Conservation (phyloP, 2,888 invertebrate genomes). For the Pycnomerus fuliginosus region DNA sequence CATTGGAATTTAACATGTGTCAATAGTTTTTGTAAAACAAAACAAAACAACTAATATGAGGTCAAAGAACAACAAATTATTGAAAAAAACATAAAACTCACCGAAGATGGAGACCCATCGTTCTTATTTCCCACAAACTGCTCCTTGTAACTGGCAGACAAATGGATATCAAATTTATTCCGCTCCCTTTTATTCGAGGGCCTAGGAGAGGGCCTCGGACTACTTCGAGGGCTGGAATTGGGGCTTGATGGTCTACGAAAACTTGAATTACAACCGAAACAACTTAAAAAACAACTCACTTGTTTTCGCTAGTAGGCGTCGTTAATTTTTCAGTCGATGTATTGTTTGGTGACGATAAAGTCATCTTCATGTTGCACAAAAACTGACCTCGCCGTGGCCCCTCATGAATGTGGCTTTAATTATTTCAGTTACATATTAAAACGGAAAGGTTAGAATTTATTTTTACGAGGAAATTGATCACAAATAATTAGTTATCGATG, state of each 20-base stretch:
- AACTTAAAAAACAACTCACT: slow-evolving; percentile 8
- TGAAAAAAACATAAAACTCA: too few species aligned
- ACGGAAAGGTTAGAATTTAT: neutral
- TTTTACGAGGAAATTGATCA: neutral
- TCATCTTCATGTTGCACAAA: slow-evolving; percentile 34
- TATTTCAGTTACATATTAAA: neutral
- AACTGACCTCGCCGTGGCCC: slow-evolving; percentile 8
- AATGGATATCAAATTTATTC: slow-evolving; percentile 39
- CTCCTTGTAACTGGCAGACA: slow-evolving; percentile 39
- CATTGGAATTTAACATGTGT: too few species aligned
- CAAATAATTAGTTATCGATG: neutral
- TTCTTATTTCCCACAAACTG: slow-evolving; percentile 26
- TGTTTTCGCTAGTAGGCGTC: slow-evolving; percentile 21
- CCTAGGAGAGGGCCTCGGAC: slow-evolving; percentile 57
- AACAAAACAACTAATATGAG: neutral
- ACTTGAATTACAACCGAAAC: slow-evolving; percentile 1
- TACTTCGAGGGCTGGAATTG: slow-evolving; percentile 53
- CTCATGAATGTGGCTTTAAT: slow-evolving; percentile 17
- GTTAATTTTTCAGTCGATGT: slow-evolving; percentile 29
- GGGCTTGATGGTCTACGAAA: slow-evolving; percentile 46
- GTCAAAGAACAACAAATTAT: slow-evolving; percentile 2
- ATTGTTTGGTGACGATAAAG: slow-evolving; percentile 34
- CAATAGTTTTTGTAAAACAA: too few species aligned
- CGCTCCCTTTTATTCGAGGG: slow-evolving; percentile 48
- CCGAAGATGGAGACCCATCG: slow-evolving; percentile 42